Evolutionary conservation across 2,797 vertebrate species (phyloP).

Genomic region (Rhinophrynus dorsalis): DNA sequence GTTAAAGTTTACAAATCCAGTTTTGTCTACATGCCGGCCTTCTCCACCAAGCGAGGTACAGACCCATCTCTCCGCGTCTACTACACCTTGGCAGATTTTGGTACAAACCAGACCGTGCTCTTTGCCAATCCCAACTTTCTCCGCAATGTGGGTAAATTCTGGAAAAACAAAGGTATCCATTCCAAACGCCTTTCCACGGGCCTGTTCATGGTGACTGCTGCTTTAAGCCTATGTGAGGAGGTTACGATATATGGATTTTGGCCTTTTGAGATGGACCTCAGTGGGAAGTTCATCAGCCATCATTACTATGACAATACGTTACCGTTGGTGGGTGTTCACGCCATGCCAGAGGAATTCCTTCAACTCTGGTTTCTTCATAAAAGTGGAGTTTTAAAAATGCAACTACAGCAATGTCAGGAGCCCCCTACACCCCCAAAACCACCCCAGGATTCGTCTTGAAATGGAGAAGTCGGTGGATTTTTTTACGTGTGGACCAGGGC

Average conservation of each 20-base stretch:
- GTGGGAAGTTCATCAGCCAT: slow-evolving; percentile 82
- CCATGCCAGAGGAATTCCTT: slow-evolving; percentile 96
- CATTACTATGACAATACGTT: slow-evolving; percentile 96
- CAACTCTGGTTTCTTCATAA: slow-evolving; percentile 96
- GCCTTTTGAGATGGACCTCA: slow-evolving; percentile 86
- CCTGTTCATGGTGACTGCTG: slow-evolving; percentile 90
- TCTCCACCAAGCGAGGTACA: slow-evolving; percentile 91
- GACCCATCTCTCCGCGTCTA: slow-evolving; percentile 87
- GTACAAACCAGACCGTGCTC: slow-evolving; percentile 86
- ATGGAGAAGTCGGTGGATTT: slow-evolving; percentile 42
- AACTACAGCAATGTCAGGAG: slow-evolving; percentile 74
- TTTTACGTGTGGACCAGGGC: background rate
- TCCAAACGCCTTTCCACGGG: slow-evolving; percentile 91
- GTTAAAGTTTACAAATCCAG: slow-evolving; percentile 90
- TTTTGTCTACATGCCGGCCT: slow-evolving; percentile 96
- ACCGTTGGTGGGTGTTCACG: slow-evolving; percentile 86
- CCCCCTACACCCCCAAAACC: slow-evolving; percentile 50
- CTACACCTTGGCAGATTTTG: slow-evolving; percentile 81
- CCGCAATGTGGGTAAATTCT: slow-evolving; percentile 87
- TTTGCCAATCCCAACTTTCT: slow-evolving; percentile 95
- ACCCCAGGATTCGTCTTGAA: slow-evolving; percentile 44
- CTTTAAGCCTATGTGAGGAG: slow-evolving; percentile 90
- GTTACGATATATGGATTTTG: slow-evolving; percentile 94
- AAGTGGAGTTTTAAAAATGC: slow-evolving; percentile 82
- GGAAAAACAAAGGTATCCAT: slow-evolving; percentile 86